Base-by-base conservation (phyloP, 1,140 invertebrate species). In the Pogonognathellus flavescens region DNA sequence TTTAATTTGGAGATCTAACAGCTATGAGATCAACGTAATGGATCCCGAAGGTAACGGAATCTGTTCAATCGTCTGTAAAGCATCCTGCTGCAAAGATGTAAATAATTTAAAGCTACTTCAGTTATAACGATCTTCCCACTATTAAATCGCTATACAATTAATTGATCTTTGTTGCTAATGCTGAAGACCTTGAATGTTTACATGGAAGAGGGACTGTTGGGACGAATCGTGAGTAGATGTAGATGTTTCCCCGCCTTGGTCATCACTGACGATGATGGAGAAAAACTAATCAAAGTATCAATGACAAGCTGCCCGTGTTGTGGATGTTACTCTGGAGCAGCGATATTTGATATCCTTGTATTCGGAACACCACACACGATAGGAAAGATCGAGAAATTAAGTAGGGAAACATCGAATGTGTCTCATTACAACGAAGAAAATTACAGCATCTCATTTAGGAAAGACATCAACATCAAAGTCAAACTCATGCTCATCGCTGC, bases 401-500 rank as follows among this genome's bases (percentile, higher is more conserved):
- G 5, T n/a, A 5, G 2, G 2, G 53, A n/a, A 1, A 1, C 11
- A 57, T 14, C 14, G 10, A 49, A 18, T 49, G 1, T 8, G 8
- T 6, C 16, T 50, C 70, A 49, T 8, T 41, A 7, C 41, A 50
- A 76, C n/a, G 5, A 31, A 50, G 70, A 76, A 50, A 13, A n/a
- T 7, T 76, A 76, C 8, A 76, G 41, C 49, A 50, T 76, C 31
- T n/a, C 16, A 25, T 76, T 76, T 50, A 76, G 70, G 18, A 76
- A 76, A 50, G 70, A 76, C 16, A 41, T 76, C 0, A 76, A 76
- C 31, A 16, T 76, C 0, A 2, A n/a, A 18, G 70, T 76, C 1
- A 76, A 76, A 50, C 31, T 76, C 18, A 76, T 76, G 70, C 70
- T 76, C 9, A 7, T 76, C 9, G 70, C 70, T 49, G 70, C 70